Evolutionary conservation across 2,113 vertebrate species (phyloP).

Genomic region (Equus quagga): DNA sequence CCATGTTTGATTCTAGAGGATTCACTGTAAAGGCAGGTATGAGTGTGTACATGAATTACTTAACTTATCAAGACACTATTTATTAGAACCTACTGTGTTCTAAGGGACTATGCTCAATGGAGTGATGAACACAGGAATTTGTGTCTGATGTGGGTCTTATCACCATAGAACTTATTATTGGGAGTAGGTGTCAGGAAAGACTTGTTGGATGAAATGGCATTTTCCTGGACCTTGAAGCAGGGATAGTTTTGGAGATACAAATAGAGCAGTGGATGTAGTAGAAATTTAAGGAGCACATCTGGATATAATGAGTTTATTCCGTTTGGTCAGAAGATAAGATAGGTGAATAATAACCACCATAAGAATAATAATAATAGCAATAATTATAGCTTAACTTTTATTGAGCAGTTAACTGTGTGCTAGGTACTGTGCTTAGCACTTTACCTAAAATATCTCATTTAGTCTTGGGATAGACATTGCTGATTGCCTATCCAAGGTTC

Average conservation of each 20-base stretch:
- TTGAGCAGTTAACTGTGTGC: neutral
- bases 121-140: neutral
- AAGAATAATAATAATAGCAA: neutral
- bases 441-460: slow-evolving; percentile 37
- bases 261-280: neutral
- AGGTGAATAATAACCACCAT: neutral
- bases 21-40: neutral
- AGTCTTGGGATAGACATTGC: slow-evolving; percentile 1
- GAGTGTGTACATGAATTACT: neutral
- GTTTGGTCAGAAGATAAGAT: slow-evolving; percentile 15
- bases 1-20: slow-evolving; percentile 31
- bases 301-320: neutral
- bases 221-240: neutral
- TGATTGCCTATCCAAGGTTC: neutral
- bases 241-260: neutral
- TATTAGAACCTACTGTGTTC: slow-evolving; percentile 29
- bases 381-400: neutral
- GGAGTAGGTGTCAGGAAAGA: neutral
- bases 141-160: neutral
- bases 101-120: neutral
- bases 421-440: neutral
- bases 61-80: neutral
- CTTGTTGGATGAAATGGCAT: slow-evolving; percentile 38
- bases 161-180: neutral
- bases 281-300: neutral